Evolutionary conservation across 2,797 vertebrate species (phyloP), one percentile per base, ranked within the genome.

Genomic region (Hozukius guyotensis): DNA sequence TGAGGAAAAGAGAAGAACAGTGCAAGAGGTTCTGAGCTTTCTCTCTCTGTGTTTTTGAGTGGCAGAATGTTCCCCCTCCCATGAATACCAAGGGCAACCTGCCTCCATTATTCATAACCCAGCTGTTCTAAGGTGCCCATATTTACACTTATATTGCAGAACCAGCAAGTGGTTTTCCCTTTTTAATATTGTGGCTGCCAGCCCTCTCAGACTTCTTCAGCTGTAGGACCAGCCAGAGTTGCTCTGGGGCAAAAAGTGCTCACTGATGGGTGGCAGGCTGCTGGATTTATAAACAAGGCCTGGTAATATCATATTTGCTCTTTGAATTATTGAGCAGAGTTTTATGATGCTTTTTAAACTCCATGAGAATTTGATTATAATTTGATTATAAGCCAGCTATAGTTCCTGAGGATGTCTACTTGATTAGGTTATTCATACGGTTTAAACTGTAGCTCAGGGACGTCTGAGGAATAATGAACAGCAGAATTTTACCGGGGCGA

Each of bases 71-170:
- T 88, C 89, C 84, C 90, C 87, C 89, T 92, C 91, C 90, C 88
- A 91, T 94, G 93, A 95, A 96, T 95, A 95, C 92, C 90, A 95
- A 96, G 93, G 93, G 84, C 89, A 92, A 78, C 80, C 83, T 69
- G 81, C 64, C 75, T 96, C 88, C 93, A 95, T 96, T 94, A 95
- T 96, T 96, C 94, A 96, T 94, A 81, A 90, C 80, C 91, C 94
- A 94, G 93, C 93, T 95, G 92, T 94, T 95, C 92, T 93, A 91
- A 94, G 95, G 92, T 91, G 82, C 92, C 72, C 88, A 88, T 92
- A 96, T 95, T 95, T 94, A 96, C 94, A 95, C 94, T 94, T 95
- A 95, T 95, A 96, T 95, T 95, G 94, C 88, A 93, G 83, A 92
- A 88, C 82, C 93, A 92, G 92, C 88, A 81, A 94, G 91, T 88